Base-by-base conservation (phyloP, 2,113 vertebrate genomes). In the Forbesichthys agassizii region DNA sequence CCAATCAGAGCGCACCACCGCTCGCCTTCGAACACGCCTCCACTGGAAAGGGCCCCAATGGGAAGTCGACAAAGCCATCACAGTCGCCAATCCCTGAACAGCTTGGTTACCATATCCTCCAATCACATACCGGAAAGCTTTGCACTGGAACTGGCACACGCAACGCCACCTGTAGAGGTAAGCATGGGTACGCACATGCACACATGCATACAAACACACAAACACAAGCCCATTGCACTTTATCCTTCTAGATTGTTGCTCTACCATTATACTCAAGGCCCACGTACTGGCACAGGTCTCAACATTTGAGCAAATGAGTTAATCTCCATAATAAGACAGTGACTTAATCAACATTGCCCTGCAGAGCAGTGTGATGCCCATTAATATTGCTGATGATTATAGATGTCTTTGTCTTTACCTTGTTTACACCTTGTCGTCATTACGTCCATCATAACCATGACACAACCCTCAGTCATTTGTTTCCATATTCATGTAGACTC, bases 111-210 rank as follows among this genome's bases (percentile, higher is more conserved):
- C 66, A 97, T 99, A 82, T 99, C 97, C 2, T 99, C 98, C 27
- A 98, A 97, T 93, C 97, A 99, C 3, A 96, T 99, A 75, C 96
- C 96, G 0, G 98, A 99, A 85, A 98, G 94, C 80, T 99, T 99
- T 70, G 94, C 96, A 0, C 80, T 99, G 83, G 98, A 99, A 18
- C 93, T 99, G 89, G 95, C 96, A 7, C 96, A 98, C 0, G 93
- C 96, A 48, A 96, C 97, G 1, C 97, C 96, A 1, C 95, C 96
- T 52, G 97, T 99, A 56, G 98, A 99, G 98, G 98, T 99, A 94
- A 96, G 93, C 53, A 27, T 9, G 12, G 52, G 48, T 47, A 10
- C 47, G 51, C 51, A 18, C 54, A 52, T 59, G 53, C 74, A 66
- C 49, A 54, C 27, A 2, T 27, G 27, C 16, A 16, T 27, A 27